phyloP scores from a whole-genome alignment of 2,888 invertebrate genomes.

The Meta bourneti region DNA sequence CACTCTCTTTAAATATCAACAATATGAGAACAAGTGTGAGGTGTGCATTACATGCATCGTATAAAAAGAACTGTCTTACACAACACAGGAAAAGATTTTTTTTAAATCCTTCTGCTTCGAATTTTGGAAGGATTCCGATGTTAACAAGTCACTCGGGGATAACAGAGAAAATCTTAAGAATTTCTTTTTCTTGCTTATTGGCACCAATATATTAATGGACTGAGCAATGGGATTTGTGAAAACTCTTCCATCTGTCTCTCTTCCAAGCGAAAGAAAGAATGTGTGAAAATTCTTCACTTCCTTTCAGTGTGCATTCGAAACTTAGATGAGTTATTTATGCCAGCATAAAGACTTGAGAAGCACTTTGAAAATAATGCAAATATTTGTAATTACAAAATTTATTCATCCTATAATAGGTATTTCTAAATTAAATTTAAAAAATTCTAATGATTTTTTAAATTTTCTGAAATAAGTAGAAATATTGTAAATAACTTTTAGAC shows the following conservation, averaged over 20 bases:
- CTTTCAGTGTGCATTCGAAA: too few species aligned
- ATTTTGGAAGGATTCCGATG: slow-evolving; percentile 68
- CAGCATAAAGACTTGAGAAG: too few species aligned
- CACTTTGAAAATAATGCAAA: too few species aligned
- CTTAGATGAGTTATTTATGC: too few species aligned
- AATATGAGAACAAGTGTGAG: slow-evolving; percentile 54
- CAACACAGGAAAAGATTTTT: slow-evolving; percentile 59
- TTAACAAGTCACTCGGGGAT: slow-evolving; percentile 58
- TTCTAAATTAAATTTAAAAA: too few species aligned
- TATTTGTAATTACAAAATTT: too few species aligned
- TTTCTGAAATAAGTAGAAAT: too few species aligned
- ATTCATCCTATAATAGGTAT: too few species aligned
- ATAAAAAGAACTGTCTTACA: slow-evolving; percentile 56
- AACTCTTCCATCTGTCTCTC: slow-evolving; percentile 48
- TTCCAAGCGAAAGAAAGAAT: neutral
- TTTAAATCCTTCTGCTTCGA: slow-evolving; percentile 56
- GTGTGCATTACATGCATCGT: slow-evolving; percentile 70
- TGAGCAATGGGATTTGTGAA: slow-evolving; percentile 61
- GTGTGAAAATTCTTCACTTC: too few species aligned
- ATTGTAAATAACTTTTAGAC: too few species aligned
- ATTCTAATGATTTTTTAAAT: too few species aligned
- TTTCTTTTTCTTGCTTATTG: slow-evolving; percentile 61
- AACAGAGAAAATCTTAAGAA: slow-evolving; percentile 57
- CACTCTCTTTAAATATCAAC: slow-evolving; percentile 54
- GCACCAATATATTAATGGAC: slow-evolving; percentile 72